phyloP scores from a whole-genome alignment of 2,797 vertebrate species.

The Octomys mimax region DNA sequence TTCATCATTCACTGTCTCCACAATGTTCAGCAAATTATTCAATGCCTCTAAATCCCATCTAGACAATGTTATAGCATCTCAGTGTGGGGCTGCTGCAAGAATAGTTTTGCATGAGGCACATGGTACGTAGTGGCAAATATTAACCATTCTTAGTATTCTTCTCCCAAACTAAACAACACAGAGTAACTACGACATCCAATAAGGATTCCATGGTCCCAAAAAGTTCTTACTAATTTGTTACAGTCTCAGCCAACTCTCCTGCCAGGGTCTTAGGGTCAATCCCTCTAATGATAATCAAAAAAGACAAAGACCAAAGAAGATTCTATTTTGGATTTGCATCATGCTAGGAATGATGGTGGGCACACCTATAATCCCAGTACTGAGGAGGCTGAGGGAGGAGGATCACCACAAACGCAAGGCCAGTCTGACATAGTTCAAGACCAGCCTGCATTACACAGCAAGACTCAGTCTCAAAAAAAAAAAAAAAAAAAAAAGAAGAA shows the following conservation, averaged over 20 bases:
- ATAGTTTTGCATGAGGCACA: neutral
- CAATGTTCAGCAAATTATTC: constrained; percentile 9
- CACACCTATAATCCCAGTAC: neutral
- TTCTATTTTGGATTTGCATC: neutral
- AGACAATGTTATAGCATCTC: neutral
- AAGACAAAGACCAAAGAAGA: neutral
- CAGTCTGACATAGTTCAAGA: neutral
- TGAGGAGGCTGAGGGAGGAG: neutral
- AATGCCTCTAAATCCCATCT: neutral
- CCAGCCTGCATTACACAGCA: neutral
- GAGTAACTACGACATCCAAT: neutral
- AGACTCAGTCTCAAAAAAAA: neutral
- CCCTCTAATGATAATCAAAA: neutral
- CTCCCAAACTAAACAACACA: constrained; percentile 23
- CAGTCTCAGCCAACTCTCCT: constrained; percentile 3
- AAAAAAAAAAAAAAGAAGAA: neutral
- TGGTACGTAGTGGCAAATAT: neutral
- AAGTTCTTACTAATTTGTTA: neutral
- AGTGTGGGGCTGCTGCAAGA: neutral
- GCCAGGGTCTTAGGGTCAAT: neutral
- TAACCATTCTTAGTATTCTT: neutral
- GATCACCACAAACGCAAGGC: neutral
- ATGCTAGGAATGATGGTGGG: neutral
- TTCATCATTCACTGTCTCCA: neutral
- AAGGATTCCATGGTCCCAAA: neutral